Evolutionary conservation across 2,797 vertebrate species (phyloP).

Genomic region (Orestias chungarensis): DNA sequence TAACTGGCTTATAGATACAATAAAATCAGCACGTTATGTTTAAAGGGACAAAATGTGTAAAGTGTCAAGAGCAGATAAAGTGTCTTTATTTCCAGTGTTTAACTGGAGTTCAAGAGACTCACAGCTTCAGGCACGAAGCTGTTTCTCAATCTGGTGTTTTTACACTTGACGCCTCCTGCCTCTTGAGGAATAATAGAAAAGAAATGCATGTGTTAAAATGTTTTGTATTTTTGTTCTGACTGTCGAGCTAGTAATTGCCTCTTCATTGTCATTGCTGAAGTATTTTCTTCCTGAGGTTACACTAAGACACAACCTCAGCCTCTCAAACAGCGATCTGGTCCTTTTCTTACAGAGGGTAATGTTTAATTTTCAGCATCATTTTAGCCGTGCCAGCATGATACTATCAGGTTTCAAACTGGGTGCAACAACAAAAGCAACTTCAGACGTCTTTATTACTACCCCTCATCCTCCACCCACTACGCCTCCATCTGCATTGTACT

Average conservation of each 20-base stretch:
- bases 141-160: too few species aligned
- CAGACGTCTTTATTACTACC: constrained; percentile 42
- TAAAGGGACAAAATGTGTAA: too few species aligned
- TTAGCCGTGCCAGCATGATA: constrained; percentile 1
- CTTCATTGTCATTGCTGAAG: neutral
- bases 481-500: constrained; percentile 45
- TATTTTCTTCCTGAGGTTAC: neutral
- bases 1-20: too few species aligned
- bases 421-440: constrained; percentile 46
- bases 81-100: too few species aligned
- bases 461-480: constrained; percentile 6
- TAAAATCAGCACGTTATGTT: too few species aligned
- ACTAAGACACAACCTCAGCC: neutral
- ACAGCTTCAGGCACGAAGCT: too few species aligned
- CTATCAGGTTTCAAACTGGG: constrained; percentile 47
- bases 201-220: neutral
- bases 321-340: neutral
- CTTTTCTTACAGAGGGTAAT: neutral
- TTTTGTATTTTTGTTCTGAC: neutral
- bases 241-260: neutral
- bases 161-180: too few species aligned
- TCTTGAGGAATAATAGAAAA: too few species aligned
- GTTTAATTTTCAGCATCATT: neutral
- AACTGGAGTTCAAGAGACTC: too few species aligned
- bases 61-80: too few species aligned